Evolutionary conservation across 2,888 invertebrate species (phyloP).

Genomic region (Dilophus febrilis): DNA sequence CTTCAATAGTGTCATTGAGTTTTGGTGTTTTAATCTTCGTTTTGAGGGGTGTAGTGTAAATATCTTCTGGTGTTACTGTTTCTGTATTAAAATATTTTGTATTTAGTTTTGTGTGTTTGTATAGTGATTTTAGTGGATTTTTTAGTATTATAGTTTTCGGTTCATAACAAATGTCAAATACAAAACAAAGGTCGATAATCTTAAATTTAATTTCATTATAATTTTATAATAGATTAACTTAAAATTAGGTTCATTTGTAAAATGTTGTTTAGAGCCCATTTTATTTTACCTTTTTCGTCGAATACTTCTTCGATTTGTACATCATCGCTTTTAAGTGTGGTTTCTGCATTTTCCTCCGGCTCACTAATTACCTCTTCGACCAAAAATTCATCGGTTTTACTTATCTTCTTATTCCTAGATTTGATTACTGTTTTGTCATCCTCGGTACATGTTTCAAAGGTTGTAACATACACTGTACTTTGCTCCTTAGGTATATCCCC

Average conservation of each 20-base stretch:
- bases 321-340: no score
- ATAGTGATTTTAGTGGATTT: no score
- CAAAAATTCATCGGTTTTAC: slow-evolving; percentile 10
- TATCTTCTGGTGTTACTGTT: slow-evolving; percentile 19
- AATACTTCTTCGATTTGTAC: no score
- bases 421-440: slow-evolving; percentile 12
- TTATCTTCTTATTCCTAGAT: slow-evolving; percentile 11
- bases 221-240: no score
- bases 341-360: slow-evolving; percentile 10
- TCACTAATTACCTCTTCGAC: slow-evolving; percentile 13
- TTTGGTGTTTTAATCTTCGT: slow-evolving; percentile 13
- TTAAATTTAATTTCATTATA: no score
- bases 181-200: no score
- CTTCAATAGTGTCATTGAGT: slow-evolving; percentile 12
- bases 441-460: slow-evolving; percentile 2
- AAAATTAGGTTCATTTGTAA: no score
- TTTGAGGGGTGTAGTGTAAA: slow-evolving; percentile 9
- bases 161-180: no score
- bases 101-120: slow-evolving; percentile 20
- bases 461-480: not conserved
- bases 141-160: no score
- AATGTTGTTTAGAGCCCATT: no score
- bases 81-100: slow-evolving; percentile 24
- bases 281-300: slow-evolving; percentile 18
- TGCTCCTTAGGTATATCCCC: slow-evolving; percentile 12